These are phyloP conservation scores for Tupaia chinensis DNA, from an alignment of 2,113 vertebrate genomes.

Conservation along the genomic window DNA sequence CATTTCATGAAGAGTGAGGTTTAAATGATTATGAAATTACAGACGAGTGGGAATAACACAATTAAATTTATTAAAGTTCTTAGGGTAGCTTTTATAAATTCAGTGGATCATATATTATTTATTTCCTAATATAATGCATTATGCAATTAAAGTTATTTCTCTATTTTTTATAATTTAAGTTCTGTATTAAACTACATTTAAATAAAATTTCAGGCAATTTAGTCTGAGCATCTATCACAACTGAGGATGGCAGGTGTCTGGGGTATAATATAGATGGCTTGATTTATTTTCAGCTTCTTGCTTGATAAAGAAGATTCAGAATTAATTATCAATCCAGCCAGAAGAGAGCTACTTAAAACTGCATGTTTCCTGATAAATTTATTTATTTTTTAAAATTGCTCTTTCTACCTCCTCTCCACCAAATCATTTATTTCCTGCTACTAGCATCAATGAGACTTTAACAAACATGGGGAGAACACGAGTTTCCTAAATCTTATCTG, in stretches of 20 bases:
- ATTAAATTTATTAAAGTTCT: constrained; percentile 83
- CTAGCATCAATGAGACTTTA: not conserved
- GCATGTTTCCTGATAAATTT: constrained; percentile 16
- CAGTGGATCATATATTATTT: constrained; percentile 54
- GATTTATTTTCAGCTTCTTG: constrained; percentile 57
- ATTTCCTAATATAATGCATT: constrained; percentile 71
- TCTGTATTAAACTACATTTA: constrained; percentile 48
- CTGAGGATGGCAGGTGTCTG: not conserved
- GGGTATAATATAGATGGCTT: not conserved
- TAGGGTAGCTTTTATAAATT: constrained; percentile 79
- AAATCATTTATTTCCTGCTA: not conserved
- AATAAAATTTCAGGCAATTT: constrained; percentile 61
- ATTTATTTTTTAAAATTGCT: not conserved
- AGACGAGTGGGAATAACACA: constrained; percentile 77
- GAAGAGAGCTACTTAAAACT: constrained; percentile 32
- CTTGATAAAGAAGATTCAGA: constrained; percentile 48
- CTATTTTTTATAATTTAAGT: constrained; percentile 60
- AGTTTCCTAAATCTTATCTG: not conserved
- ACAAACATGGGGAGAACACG: not conserved
- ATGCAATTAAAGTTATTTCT: constrained; percentile 74
- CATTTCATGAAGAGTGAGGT: constrained; percentile 77
- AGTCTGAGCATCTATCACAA: constrained; percentile 13
- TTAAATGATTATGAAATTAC: constrained; percentile 83
- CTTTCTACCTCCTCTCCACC: not conserved
- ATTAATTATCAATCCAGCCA: constrained; percentile 43